Conservation (phyloP, 2,113 vertebrate species). For the Tachuris rubrigastra region DNA sequence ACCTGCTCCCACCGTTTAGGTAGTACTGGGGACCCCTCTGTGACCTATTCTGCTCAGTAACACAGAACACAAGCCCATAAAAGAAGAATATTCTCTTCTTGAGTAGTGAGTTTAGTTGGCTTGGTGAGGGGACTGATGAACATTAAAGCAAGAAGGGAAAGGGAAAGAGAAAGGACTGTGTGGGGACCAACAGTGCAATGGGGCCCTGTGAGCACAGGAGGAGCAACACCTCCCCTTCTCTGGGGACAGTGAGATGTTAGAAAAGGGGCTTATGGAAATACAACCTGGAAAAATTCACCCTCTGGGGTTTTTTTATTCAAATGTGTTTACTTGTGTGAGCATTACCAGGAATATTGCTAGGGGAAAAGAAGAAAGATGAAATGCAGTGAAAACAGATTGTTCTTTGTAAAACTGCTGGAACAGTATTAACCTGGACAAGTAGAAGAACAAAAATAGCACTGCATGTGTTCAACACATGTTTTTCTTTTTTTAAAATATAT, state of each 20-base stretch:
- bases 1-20: rapidly evolving
- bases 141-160: neutral
- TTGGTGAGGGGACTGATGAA: rapidly evolving
- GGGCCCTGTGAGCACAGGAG: neutral
- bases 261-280: neutral
- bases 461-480: neutral
- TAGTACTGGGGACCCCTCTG: neutral
- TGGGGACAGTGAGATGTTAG: neutral
- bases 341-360: neutral
- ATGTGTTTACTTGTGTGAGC: neutral
- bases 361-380: neutral
- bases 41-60: neutral
- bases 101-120: neutral
- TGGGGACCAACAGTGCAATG: neutral
- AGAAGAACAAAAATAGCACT: neutral
- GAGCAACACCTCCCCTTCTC: neutral
- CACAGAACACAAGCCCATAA: neutral
- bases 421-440: neutral
- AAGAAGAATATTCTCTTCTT: neutral
- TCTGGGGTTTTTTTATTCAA: neutral
- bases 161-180: neutral
- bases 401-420: neutral
- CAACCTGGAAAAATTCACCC: neutral
- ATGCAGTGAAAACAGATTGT: neutral
- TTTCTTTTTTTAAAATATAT: neutral